Percentiles rank a stretch among this genome's conserved stretches.
Evolutionary conservation across 37 sponge, comb jelly and placozoan genomes (phyloP).

Genomic region (Agelas oroides): DNA sequence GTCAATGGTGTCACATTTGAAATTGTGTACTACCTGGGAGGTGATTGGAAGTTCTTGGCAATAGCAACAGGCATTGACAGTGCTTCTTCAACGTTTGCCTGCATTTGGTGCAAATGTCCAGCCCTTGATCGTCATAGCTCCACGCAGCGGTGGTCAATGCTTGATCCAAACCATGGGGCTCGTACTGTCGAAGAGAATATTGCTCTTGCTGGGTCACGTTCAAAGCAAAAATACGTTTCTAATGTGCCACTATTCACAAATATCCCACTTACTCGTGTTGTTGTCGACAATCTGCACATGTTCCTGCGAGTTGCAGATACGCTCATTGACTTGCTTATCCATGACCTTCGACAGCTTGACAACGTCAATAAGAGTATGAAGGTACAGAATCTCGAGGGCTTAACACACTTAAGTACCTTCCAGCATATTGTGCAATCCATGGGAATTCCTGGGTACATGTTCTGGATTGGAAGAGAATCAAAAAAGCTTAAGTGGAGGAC

Average conservation of each 20-base stretch:
- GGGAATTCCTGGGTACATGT: neutral
- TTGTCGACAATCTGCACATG: constrained; percentile 13
- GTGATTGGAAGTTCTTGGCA: constrained; percentile 25
- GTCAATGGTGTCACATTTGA: neutral
- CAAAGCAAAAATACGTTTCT: neutral
- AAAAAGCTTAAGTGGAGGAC: constrained; percentile 5
- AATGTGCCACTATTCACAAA: neutral
- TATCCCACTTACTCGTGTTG: constrained; percentile 5
- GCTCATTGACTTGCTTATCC: constrained; percentile 2
- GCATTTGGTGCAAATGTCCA: constrained; percentile 40
- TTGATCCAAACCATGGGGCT: neutral
- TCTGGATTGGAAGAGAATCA: constrained; percentile 10
- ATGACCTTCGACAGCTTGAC: neutral
- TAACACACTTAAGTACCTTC: neutral
- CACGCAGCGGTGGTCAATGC: neutral
- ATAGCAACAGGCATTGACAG: constrained; percentile 6
- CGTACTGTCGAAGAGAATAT: neutral
- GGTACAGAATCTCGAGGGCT: neutral
- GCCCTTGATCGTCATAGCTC: neutral
- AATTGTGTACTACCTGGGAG: neutral
- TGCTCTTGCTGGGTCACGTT: neutral
- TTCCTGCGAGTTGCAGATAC: constrained; percentile 27
- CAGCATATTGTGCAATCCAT: neutral
- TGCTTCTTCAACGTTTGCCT: constrained; percentile 12
- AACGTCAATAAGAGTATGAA: neutral